phyloP scores from a whole-genome alignment of 2,113 vertebrate species.

The Cinclus cinclus region DNA sequence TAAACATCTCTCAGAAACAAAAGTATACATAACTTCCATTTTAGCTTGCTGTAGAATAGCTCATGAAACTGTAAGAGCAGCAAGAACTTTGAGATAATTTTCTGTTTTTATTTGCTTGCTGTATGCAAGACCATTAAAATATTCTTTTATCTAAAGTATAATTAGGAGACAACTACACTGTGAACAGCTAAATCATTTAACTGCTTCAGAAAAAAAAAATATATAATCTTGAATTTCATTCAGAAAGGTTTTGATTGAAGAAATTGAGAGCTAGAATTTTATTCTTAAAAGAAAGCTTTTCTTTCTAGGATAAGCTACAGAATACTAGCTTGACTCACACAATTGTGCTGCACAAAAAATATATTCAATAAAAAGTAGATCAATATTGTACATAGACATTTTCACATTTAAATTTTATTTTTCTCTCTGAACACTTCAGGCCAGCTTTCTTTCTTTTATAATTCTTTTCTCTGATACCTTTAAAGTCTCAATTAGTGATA shows the following conservation, averaged over 20 bases:
- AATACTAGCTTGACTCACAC: constrained; percentile 16
- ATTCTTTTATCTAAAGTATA: constrained; percentile 47
- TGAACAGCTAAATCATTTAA: constrained; percentile 24
- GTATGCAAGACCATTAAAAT: not conserved
- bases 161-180: constrained; percentile 12
- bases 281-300: constrained; percentile 18
- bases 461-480: not conserved
- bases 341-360: not conserved
- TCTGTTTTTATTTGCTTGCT: constrained; percentile 35
- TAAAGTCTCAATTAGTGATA: constrained; percentile 7
- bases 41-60: not conserved
- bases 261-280: constrained; percentile 39
- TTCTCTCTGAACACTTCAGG: not conserved
- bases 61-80: constrained; percentile 41
- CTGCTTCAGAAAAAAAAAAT: not conserved
- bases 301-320: constrained; percentile 14
- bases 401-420: constrained; percentile 17
- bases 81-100: constrained; percentile 37
- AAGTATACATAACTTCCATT: constrained; percentile 36
- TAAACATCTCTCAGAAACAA: constrained; percentile 18
- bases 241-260: constrained; percentile 42
- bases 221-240: constrained; percentile 43
- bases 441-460: not conserved
- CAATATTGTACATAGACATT: constrained; percentile 20
- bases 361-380: not conserved